Evolutionary conservation across 2,113 vertebrate genomes (phyloP).

Genomic region (Corvus moneduloides): DNA sequence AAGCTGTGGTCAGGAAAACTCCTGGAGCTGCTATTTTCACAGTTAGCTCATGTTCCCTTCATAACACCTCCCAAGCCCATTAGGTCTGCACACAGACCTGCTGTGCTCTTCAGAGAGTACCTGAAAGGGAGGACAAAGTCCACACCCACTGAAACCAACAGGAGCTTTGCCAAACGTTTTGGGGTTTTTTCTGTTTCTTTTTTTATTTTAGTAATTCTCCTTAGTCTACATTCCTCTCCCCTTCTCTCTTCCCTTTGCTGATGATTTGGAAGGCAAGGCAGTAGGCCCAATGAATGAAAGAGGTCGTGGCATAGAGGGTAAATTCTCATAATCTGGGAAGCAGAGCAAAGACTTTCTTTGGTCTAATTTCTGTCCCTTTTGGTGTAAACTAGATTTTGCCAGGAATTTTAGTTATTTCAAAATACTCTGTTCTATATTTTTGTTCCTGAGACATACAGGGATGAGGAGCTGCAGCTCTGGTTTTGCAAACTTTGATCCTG

Average conservation of each 20-base stretch:
- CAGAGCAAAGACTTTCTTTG: neutral
- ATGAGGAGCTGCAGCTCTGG: neutral
- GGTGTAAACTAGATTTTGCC: neutral
- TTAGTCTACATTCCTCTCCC: neutral
- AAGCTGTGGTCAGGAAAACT: neutral
- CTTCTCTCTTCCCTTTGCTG: neutral
- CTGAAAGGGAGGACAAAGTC: neutral
- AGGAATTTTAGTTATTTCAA: neutral
- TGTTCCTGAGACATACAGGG: neutral
- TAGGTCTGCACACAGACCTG: neutral
- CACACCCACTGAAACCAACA: neutral
- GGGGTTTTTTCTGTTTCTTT: too few species aligned
- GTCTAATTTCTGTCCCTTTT: neutral
- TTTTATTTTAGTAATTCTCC: neutral
- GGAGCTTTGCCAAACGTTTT: neutral
- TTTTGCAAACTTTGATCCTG: neutral
- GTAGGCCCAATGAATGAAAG: neutral
- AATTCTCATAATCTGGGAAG: neutral
- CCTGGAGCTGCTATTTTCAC: neutral
- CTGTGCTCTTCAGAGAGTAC: neutral
- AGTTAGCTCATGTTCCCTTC: neutral
- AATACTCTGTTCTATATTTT: neutral
- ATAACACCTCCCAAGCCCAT: neutral
- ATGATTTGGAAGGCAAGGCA: neutral
- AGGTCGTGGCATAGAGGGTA: neutral